Conservation (phyloP, 2,888 invertebrate species). For the Scaeva pyrastri region DNA sequence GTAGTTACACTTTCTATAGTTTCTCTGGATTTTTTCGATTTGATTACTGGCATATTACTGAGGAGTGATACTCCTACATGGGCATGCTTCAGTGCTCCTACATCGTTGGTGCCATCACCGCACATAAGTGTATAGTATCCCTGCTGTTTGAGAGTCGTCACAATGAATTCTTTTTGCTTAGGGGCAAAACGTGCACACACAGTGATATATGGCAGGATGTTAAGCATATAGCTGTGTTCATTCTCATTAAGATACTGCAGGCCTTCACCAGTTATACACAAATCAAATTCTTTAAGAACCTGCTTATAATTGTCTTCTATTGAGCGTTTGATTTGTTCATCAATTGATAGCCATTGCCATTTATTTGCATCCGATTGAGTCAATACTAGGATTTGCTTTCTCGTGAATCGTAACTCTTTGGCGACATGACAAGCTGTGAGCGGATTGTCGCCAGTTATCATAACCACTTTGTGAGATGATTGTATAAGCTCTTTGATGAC, state of each 20-base stretch:
- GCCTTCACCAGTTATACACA: constrained; percentile 98
- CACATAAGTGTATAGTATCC: constrained; percentile 99
- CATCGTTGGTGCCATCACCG: constrained; percentile 99
- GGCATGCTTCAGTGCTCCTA: constrained; percentile 99
- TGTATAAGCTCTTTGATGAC: constrained; percentile 97
- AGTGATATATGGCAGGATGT: constrained; percentile 92
- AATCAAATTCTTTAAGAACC: constrained; percentile 90
- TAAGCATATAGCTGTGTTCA: constrained; percentile 87
- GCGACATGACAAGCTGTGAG: constrained; percentile 99
- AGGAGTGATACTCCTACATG: constrained; percentile 97
- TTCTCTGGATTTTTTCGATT: constrained; percentile 79
- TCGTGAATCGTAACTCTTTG: constrained; percentile 94
- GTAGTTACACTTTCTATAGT: constrained; percentile 40
- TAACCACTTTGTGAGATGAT: constrained; percentile 97
- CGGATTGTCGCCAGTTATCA: constrained; percentile 99
- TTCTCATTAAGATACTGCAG: constrained; percentile 88
- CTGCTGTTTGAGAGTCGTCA: constrained; percentile 92
- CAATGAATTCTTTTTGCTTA: constrained; percentile 98
- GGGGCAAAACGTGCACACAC: constrained; percentile 99
- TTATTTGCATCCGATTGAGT: constrained; percentile 83
- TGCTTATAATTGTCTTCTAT: constrained; percentile 83
- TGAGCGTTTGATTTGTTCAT: constrained; percentile 84
- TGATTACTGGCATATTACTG: constrained; percentile 89
- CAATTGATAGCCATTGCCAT: constrained; percentile 93
- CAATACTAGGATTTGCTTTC: constrained; percentile 89